Percentiles rank a stretch among this genome's conserved stretches.
Evolutionary conservation across 2,888 invertebrate species (phyloP).

Genomic region (Parasteatoda lunata): DNA sequence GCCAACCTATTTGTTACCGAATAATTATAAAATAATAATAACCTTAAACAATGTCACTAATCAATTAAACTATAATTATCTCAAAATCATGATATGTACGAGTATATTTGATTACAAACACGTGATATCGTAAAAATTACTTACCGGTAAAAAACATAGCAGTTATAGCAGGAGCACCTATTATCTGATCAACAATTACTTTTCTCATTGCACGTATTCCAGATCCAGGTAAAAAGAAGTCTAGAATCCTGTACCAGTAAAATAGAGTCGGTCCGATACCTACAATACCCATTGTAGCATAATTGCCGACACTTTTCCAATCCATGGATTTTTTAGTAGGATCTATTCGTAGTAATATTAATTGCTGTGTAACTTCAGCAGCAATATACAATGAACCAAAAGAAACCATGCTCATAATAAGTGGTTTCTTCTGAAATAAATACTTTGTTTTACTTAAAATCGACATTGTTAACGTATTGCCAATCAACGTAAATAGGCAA

Average conservation of each 20-base stretch:
- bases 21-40: too few species aligned
- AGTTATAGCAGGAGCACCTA: neutral
- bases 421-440: conserved; percentile 3
- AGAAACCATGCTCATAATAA: conserved; percentile 18
- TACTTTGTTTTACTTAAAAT: too few species aligned
- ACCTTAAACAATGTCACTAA: too few species aligned
- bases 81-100: too few species aligned
- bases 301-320: conserved; percentile 73
- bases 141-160: neutral
- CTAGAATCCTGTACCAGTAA: conserved; percentile 79
- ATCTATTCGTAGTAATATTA: neutral
- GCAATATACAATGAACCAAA: conserved; percentile 35
- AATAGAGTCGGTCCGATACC: conserved; percentile 87
- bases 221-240: conserved; percentile 76
- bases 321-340: conserved; percentile 4
- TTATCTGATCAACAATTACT: conserved; percentile 73
- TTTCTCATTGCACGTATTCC: conserved; percentile 77
- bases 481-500: too few species aligned
- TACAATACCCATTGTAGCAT: conserved; percentile 83
- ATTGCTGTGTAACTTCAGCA: conserved; percentile 38
- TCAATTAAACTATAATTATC: too few species aligned
- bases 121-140: neutral
- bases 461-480: too few species aligned
- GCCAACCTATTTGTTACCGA: too few species aligned
- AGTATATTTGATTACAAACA: too few species aligned